Evolutionary conservation across 2,888 invertebrate genomes (phyloP).

Genomic region (Pristionchus fissidentatus): DNA sequence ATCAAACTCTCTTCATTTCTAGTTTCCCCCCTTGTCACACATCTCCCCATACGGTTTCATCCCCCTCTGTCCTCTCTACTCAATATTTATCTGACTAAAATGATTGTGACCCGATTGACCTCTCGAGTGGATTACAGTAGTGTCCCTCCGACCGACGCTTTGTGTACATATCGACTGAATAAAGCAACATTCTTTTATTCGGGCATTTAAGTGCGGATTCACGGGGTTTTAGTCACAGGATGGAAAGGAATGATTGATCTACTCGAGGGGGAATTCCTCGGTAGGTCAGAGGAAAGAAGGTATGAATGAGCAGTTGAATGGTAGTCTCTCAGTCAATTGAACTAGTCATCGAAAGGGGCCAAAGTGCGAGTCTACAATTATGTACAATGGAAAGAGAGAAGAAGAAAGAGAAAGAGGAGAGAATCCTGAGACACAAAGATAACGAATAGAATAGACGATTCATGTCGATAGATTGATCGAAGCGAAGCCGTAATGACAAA

Average conservation of each 20-base stretch:
- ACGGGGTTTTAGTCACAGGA: constrained; percentile 18
- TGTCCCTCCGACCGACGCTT: neutral
- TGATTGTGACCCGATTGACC: constrained; percentile 37
- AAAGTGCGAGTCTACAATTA: constrained; percentile 27
- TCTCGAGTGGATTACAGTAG: constrained; percentile 33
- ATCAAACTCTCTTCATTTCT: neutral
- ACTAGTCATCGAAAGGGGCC: neutral
- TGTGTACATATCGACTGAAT: constrained; percentile 40
- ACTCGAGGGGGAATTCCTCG: no score
- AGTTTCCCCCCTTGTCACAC: neutral
- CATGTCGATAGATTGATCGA: constrained; percentile 32
- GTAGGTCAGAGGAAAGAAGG: neutral
- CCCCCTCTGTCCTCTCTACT: constrained; percentile 15
- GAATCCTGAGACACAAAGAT: constrained; percentile 28
- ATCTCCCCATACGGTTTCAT: constrained; percentile 2
- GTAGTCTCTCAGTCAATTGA: neutral
- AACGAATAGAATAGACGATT: constrained; percentile 14
- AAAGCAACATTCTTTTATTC: constrained; percentile 15
- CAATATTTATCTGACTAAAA: constrained; percentile 22
- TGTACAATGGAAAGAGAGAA: constrained; percentile 26
- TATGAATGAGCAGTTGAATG: neutral
- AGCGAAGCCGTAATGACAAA: constrained; percentile 9
- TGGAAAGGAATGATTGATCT: neutral
- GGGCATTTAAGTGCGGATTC: neutral
- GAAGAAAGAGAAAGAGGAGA: neutral